A percentile compares a stretch with the other conserved stretches of the same genome.
Conservation (phyloP, 2,888 invertebrate genomes). For the Metopia argyrocephala region DNA sequence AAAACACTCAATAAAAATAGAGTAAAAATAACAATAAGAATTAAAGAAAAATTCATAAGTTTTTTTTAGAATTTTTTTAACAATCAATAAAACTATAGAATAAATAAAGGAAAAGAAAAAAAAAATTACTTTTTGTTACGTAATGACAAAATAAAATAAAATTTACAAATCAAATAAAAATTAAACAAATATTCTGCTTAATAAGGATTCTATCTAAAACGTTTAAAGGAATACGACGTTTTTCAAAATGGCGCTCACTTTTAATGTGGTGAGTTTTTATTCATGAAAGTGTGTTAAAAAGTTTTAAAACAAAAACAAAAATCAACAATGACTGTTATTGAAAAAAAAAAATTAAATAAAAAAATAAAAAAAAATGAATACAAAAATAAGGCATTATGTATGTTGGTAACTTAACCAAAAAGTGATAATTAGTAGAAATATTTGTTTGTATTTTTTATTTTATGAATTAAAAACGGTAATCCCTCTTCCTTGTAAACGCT, state of each 20-base stretch:
- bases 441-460: no score
- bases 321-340: no score
- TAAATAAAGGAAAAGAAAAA: background rate
- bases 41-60: slow-evolving; percentile 11
- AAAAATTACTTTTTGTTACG: background rate
- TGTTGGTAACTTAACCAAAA: no score
- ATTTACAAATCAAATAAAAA: background rate
- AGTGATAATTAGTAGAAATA: no score
- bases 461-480: no score
- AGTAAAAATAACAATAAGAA: background rate
- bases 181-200: slow-evolving; percentile 16
- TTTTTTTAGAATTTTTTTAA: slow-evolving; percentile 15
- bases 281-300: background rate
- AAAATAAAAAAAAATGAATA: no score
- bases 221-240: background rate
- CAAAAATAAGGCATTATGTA: no score
- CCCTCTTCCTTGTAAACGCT: no score
- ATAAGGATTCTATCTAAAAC: slow-evolving; percentile 37
- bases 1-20: background rate
- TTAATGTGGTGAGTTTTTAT: slow-evolving; percentile 59
- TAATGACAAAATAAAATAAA: slow-evolving; percentile 30
- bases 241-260: slow-evolving; percentile 59
- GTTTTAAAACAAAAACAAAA: background rate
- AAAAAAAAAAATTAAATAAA: no score
- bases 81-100: background rate